Evolutionary conservation across 1,140 invertebrate genomes (phyloP).

Genomic region (Rhyzopertha dominica): DNA sequence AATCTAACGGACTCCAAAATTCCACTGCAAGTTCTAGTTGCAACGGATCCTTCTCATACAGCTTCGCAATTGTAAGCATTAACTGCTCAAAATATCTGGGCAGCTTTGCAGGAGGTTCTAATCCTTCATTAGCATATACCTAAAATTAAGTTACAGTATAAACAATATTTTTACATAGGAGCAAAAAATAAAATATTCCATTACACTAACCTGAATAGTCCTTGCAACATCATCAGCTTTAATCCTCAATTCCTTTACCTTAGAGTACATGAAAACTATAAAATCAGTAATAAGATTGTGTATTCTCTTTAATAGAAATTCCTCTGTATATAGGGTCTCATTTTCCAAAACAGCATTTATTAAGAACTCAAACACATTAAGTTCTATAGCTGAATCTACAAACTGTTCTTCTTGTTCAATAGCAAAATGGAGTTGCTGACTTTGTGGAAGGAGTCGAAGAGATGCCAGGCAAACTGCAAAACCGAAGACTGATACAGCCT

Average conservation of each 20-base stretch:
- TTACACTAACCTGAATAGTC: slow-evolving; percentile 70
- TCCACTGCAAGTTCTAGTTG: slow-evolving; percentile 68
- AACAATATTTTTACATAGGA: too few relatives aligned
- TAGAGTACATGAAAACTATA: slow-evolving; percentile 87
- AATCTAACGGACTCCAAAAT: slow-evolving; percentile 74
- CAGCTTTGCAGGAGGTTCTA: slow-evolving; percentile 69
- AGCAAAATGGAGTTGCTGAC: slow-evolving; percentile 31
- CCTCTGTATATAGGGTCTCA: slow-evolving; percentile 65
- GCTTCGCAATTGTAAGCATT: slow-evolving; percentile 67
- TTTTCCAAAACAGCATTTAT: slow-evolving; percentile 67
- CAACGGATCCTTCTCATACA: slow-evolving; percentile 73
- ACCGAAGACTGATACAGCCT: slow-evolving; percentile 71
- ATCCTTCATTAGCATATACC: slow-evolving; percentile 77
- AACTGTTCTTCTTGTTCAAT: slow-evolving; percentile 73
- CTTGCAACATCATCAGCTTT: slow-evolving; percentile 85
- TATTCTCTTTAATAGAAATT: slow-evolving; percentile 78
- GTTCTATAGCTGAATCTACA: slow-evolving; percentile 71
- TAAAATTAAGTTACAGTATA: too few relatives aligned
- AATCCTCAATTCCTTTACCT: slow-evolving; percentile 76
- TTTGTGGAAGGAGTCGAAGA: slow-evolving; percentile 58
- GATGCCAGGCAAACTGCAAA: slow-evolving; percentile 77
- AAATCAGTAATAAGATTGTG: slow-evolving; percentile 89
- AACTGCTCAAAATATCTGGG: slow-evolving; percentile 81
- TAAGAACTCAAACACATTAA: slow-evolving; percentile 75
- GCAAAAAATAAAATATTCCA: too few relatives aligned